A percentile compares a stretch with the other conserved stretches of the same genome.
Evolutionary conservation across 2,797 vertebrate species (phyloP).

Genomic region (Ibycter americanus): DNA sequence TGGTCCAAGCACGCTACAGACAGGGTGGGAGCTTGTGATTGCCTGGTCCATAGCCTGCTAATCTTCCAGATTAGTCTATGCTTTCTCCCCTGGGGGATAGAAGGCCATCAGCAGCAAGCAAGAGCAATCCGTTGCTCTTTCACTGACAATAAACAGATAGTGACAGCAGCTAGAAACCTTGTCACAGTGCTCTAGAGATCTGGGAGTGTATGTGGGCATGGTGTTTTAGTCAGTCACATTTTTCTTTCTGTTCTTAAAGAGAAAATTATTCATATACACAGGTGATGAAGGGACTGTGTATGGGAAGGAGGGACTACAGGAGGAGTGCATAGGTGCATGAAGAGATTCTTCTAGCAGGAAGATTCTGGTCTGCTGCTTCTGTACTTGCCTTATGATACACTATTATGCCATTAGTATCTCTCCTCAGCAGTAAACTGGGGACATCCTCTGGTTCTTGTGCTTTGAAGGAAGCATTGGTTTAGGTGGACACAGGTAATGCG

Average conservation of each 20-base stretch:
- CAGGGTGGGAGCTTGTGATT: conserved; percentile 19
- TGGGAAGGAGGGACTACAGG: neutral
- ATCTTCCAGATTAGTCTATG: conserved; percentile 62
- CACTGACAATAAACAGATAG: conserved; percentile 10
- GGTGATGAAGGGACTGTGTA: neutral
- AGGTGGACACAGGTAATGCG: neutral
- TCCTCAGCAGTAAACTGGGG: neutral
- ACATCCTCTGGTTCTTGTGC: neutral
- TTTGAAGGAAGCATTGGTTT: neutral
- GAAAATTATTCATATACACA: neutral
- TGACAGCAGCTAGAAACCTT: conserved; percentile 37
- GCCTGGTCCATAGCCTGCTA: conserved; percentile 40
- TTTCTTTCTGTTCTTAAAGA: neutral
- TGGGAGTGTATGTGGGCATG: neutral
- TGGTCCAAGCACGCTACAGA: neutral
- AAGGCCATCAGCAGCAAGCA: conserved; percentile 52
- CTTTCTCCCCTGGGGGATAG: conserved; percentile 22
- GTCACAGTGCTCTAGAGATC: neutral
- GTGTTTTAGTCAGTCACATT: neutral
- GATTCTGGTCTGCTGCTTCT: neutral
- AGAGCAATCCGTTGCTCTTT: conserved; percentile 47
- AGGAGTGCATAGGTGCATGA: neutral
- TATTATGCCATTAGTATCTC: neutral
- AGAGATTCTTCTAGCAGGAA: neutral
- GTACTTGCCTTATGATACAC: neutral